A percentile compares a stretch with the other conserved stretches of the same genome.
Conservation (phyloP, 2,113 vertebrate species). For the Hippocampus comes region DNA sequence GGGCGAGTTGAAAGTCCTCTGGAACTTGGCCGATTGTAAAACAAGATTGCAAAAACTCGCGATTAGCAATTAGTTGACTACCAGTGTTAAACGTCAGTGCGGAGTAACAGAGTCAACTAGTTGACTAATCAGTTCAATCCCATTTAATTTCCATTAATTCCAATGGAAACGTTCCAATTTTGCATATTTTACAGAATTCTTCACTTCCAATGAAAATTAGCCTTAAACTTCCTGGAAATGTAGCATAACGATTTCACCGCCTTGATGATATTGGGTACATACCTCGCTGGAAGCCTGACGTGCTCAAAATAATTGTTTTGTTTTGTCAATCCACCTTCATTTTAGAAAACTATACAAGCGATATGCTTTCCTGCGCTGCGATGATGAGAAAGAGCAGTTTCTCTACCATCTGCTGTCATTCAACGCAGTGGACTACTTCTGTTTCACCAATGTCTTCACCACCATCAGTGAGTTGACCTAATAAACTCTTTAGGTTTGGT, state of each 20-base stretch:
- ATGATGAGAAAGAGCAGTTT: conserved; percentile 98
- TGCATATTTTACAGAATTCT: too few relatives aligned
- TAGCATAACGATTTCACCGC: too few relatives aligned
- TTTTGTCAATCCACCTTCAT: conserved; percentile 31
- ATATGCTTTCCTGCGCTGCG: conserved; percentile 95
- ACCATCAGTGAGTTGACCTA: conserved; percentile 85
- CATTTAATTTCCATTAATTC: too few relatives aligned
- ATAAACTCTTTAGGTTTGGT: background rate
- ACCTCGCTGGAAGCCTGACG: too few relatives aligned
- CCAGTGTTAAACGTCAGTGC: background rate
- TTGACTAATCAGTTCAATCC: too few relatives aligned
- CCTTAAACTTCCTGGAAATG: too few relatives aligned
- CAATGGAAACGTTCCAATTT: too few relatives aligned
- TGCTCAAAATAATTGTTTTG: background rate
- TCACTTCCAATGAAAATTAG: too few relatives aligned
- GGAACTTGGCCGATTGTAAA: background rate
- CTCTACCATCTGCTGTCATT: conserved; percentile 98
- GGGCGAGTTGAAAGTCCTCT: background rate
- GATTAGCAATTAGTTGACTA: too few relatives aligned
- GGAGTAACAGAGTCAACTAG: background rate
- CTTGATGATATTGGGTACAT: too few relatives aligned
- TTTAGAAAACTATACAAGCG: conserved; percentile 95
- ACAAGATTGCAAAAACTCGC: too few relatives aligned
- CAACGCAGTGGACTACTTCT: conserved; percentile 98
- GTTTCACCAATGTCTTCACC: conserved; percentile 98